Evolutionary conservation across 2,797 vertebrate genomes (phyloP), one percentile per base, ranked within the genome.

Genomic region (Chloroceryle inda): DNA sequence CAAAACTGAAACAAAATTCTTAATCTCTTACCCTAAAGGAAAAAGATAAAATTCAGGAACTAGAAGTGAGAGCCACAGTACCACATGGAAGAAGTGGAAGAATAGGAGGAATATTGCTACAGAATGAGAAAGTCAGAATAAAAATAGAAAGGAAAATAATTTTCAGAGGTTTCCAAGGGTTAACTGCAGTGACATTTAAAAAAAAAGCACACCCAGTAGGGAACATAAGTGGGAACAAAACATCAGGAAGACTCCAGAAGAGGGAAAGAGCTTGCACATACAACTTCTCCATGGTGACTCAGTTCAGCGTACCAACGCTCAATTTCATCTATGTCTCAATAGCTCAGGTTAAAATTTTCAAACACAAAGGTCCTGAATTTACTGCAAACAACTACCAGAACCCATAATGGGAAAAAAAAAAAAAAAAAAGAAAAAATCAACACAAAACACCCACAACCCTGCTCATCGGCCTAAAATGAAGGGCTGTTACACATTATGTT

Each of bases 101-200:
- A 58, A 77, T 56, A 82, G 24, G 17, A 91, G 22, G 63, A 79
- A 66, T 31, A 42, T 1, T 6, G 6, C 26, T 83, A n/a, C 1
- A 83, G 44, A 88, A 67, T 2, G 2, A 69, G 42, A 44, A 37
- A 85, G 22, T 38, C 63, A 44, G 40, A 74, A 73, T 24, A 83
- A 92, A 92, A 94, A 92, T 27, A 86, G 82, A 85, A 89, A 55
- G n/a, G 27, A 56, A 89, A 90, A 72, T 64, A 6, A 76, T 61
- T 91, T 94, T 80, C 68, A 82, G 49, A 77, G 31, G 59, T 81
- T 87, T 77, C 64, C 44, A 82, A 82, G 84, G 58, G 78, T 83
- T 95, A 93, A 94, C 56, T 80, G 85, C 66, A 71, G 40, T 33
- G 44, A 71, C 61, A 93, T 68, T 53, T 8, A 10, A 50, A 31